phyloP scores from a whole-genome alignment of 1,140 invertebrate genomes.

The Anthonomus grandis region DNA sequence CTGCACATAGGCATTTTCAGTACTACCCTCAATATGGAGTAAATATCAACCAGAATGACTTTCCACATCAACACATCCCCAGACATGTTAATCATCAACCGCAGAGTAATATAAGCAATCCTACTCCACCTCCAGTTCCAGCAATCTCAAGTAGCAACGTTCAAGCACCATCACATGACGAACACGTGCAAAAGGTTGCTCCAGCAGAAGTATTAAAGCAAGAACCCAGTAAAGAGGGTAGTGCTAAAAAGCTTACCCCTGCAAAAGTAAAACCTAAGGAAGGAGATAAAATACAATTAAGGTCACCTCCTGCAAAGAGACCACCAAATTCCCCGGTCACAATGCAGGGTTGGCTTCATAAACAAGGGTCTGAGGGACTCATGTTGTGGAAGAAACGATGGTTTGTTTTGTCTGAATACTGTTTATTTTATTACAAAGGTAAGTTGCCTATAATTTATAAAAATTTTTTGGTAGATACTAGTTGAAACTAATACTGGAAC shows the following conservation, averaged over 20 bases:
- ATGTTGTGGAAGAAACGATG: constrained; percentile 94
- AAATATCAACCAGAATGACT: constrained; percentile 32
- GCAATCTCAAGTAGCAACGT: constrained; percentile 39
- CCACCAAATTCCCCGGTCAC: constrained; percentile 76
- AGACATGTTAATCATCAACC: constrained; percentile 15
- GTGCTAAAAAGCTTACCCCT: constrained; percentile 15
- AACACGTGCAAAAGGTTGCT: constrained; percentile 15
- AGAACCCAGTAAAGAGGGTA: constrained; percentile 13
- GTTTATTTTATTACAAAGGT: constrained; percentile 95
- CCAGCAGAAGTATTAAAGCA: constrained; percentile 11
- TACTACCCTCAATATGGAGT: constrained; percentile 30
- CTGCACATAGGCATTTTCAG: constrained; percentile 29
- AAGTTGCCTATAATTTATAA: constrained; percentile 47
- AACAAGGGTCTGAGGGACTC: constrained; percentile 85
- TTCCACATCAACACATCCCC: constrained; percentile 16
- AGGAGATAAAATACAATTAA: constrained; percentile 50
- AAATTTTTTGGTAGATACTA: not conserved
- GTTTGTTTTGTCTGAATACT: constrained; percentile 93
- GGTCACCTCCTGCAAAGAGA: constrained; percentile 74
- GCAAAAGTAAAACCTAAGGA: constrained; percentile 24
- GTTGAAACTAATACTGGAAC: not conserved
- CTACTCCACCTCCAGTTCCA: constrained; percentile 10
- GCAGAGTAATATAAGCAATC: constrained; percentile 23
- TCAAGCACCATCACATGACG: constrained; percentile 44
- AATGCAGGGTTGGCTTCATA: constrained; percentile 82